These are phyloP conservation scores for Ondatra zibethicus DNA, from an alignment of 2,113 vertebrate genomes.

Conservation along the genomic window DNA sequence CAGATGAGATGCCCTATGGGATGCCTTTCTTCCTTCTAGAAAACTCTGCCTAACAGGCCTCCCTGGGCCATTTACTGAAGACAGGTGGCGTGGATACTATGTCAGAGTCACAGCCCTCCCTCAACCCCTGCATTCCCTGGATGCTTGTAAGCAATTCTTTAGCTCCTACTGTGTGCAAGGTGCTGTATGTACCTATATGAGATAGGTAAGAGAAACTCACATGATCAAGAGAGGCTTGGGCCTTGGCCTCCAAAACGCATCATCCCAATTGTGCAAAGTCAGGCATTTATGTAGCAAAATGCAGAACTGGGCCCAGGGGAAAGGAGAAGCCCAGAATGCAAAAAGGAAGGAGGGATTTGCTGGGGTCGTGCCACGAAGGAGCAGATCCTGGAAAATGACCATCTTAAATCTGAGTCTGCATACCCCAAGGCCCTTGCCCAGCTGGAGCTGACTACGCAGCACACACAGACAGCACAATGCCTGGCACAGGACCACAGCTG, in stretches of 20 bases:
- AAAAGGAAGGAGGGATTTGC: neutral
- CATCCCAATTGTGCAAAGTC: neutral
- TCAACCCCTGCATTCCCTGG: neutral
- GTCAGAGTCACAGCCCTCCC: too few relatives aligned
- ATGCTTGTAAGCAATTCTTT: neutral
- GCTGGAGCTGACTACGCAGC: neutral
- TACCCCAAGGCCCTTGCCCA: neutral
- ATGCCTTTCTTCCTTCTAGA: neutral
- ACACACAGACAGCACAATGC: too few relatives aligned
- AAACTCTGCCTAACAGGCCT: neutral
- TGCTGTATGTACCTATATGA: too few relatives aligned
- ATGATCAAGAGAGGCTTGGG: rapidly evolving
- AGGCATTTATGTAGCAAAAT: neutral
- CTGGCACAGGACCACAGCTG: neutral
- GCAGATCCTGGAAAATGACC: too few relatives aligned
- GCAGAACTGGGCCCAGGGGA: neutral
- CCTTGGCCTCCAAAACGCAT: rapidly evolving
- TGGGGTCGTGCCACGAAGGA: neutral
- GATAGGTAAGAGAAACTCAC: neutral
- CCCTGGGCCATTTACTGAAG: neutral
- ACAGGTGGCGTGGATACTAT: neutral
- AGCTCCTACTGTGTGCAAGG: neutral
- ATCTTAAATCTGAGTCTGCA: neutral
- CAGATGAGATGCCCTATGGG: too few relatives aligned
- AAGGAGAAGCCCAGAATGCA: too few relatives aligned